Conservation (phyloP, 2,888 invertebrate genomes). For the Drosophila parthenogenetica region DNA sequence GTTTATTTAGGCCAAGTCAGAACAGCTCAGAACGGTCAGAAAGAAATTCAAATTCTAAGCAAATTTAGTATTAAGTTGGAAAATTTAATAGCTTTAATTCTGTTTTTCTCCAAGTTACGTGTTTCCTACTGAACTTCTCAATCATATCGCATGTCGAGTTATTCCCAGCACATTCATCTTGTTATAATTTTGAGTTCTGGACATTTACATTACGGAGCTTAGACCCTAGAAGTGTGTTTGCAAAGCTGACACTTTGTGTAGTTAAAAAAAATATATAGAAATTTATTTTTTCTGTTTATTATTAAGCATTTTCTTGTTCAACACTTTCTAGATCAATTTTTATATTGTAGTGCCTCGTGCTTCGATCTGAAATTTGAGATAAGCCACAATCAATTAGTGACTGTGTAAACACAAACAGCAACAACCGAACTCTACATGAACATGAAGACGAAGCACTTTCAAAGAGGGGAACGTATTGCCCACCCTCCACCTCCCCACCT, state of each 20-base stretch:
- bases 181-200: neutral
- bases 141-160: conserved; percentile 22
- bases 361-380: conserved; percentile 73
- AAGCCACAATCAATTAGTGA: conserved; percentile 76
- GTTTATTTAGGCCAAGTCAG: conserved; percentile 18
- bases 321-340: conserved; percentile 22
- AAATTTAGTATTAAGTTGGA: neutral
- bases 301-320: conserved; percentile 2
- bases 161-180: neutral
- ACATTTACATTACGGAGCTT: too few relatives aligned
- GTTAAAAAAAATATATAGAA: too few relatives aligned
- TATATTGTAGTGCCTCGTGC: conserved; percentile 46
- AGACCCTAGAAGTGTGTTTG: too few relatives aligned
- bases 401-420: conserved; percentile 56
- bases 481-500: conserved; percentile 5
- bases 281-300: neutral
- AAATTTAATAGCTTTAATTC: neutral
- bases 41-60: too few relatives aligned
- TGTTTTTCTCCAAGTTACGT: neutral
- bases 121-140: neutral
- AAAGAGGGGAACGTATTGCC: conserved; percentile 19
- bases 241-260: too few relatives aligned
- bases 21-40: too few relatives aligned
- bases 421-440: conserved; percentile 16
- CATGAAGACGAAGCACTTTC: conserved; percentile 12